A percentile compares a stretch with the other conserved stretches of the same genome.
Conservation (phyloP, 2,888 invertebrate genomes). For the Siphlonurus alternatus region DNA sequence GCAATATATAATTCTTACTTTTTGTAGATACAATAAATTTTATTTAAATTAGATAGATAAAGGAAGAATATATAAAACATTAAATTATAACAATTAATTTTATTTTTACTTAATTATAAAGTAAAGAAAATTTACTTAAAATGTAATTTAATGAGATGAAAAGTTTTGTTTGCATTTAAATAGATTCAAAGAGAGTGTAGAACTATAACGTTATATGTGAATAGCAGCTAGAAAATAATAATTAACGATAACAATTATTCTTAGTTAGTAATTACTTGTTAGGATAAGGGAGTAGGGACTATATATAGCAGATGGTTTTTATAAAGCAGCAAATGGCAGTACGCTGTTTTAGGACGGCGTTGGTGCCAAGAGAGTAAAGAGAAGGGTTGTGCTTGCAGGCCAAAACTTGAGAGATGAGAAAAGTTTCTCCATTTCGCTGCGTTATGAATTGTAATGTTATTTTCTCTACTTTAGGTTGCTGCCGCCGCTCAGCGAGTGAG, state of each 20-base stretch:
- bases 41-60: too few relatives aligned
- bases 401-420: constrained; percentile 1
- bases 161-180: too few relatives aligned
- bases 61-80: too few relatives aligned
- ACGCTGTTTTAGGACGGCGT: background rate
- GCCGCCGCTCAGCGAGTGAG: background rate
- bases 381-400: background rate
- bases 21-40: too few relatives aligned
- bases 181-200: background rate
- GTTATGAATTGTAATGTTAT: background rate
- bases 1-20: too few relatives aligned
- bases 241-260: background rate
- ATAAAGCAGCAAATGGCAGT: background rate
- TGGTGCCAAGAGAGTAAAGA: background rate
- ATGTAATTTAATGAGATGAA: background rate
- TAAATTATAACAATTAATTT: background rate
- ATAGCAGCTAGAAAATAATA: background rate
- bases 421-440: constrained; percentile 1
- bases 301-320: background rate
- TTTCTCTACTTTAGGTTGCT: background rate
- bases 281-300: background rate
- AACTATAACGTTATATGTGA: too few relatives aligned
- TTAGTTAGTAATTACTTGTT: background rate
- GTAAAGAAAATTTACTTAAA: background rate
- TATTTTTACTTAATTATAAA: background rate